Base-by-base conservation (phyloP, 2,888 invertebrate genomes). In the Hypomecis punctinalis region DNA sequence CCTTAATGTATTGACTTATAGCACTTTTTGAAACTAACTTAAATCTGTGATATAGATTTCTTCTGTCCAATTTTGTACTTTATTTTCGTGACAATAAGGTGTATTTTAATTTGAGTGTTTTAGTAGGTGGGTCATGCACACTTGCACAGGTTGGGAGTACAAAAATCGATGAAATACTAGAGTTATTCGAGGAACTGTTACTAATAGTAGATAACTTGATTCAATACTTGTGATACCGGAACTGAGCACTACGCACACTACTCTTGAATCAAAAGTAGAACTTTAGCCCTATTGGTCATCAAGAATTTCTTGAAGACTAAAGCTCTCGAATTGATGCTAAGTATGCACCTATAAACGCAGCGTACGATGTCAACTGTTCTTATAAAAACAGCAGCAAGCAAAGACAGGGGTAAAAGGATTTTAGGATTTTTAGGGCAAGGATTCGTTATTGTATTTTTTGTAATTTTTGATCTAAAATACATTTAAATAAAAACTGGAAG, bases 131-230 rank as follows among this genome's bases (percentile, higher is more conserved):
- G 23, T 40, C 52, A 42, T 6, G 33, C 23, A 40, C 6, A 42
- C 52, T 33, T 6, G 33, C 23, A 40, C 6, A 42, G 40, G 43
- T 10, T 5, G 10, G 0, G 10, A 40, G 6, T 23, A 7, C 33
- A 23, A n/a, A 40, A 52, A 40, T 52, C 52, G n/a, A 52, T 42
- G 40, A 33, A 33, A 42, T 40, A 33, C 33, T 10, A 51, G 33
- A 23, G 10, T 40, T 52, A 6, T 52, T 42, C 40, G 33, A 10
- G 13, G 52, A 52, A 52, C 13, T 23, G 13, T 7, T 23, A 51
- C 4, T 51, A 37, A 51, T 36, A 39, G 8, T 51, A n/a, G 49
- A 51, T 51, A 37, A 37, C 9, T n/a, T 51, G 1, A 5, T 8
- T 3, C 11, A 51, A 10, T 47, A 48, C 33, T 36, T 5, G 11